Percentiles rank a stretch among this genome's conserved stretches.
Evolutionary conservation across 2,888 invertebrate genomes (phyloP).

Genomic region (Acronicta aceris): DNA sequence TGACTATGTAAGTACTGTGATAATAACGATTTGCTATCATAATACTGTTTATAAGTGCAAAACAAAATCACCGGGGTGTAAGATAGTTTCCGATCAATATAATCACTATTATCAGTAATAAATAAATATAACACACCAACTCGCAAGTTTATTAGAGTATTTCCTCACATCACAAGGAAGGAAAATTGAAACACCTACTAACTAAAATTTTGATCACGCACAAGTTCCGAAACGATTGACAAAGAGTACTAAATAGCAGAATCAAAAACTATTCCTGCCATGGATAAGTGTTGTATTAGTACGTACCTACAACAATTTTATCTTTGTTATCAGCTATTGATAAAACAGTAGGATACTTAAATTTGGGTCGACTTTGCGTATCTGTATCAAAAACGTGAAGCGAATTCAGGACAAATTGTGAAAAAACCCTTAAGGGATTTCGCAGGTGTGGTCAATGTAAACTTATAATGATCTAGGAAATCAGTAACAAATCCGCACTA

Average conservation of each 20-base stretch:
- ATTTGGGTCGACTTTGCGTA: conserved; percentile 81
- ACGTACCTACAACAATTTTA: conserved; percentile 80
- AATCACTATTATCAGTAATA: too few relatives aligned
- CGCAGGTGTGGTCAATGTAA: too few relatives aligned
- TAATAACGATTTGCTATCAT: too few relatives aligned
- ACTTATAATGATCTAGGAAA: neutral
- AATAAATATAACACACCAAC: neutral
- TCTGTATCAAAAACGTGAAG: conserved; percentile 62
- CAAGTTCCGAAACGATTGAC: conserved; percentile 44
- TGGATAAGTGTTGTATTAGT: conserved; percentile 62
- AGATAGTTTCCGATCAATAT: too few relatives aligned
- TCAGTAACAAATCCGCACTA: neutral
- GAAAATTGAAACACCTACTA: conserved; percentile 67
- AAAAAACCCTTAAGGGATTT: neutral
- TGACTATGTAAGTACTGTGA: too few relatives aligned
- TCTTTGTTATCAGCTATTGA: conserved; percentile 84
- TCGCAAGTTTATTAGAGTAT: neutral
- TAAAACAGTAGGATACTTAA: conserved; percentile 76
- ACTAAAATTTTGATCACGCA: conserved; percentile 67
- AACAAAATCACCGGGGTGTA: too few relatives aligned
- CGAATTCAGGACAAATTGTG: conserved; percentile 22
- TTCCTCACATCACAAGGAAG: conserved; percentile 24
- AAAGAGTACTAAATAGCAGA: conserved; percentile 31
- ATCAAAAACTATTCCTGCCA: conserved; percentile 44
- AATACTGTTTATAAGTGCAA: too few relatives aligned